Evolutionary conservation across 2,888 invertebrate species (phyloP).

Genomic region (Norana najaformis): DNA sequence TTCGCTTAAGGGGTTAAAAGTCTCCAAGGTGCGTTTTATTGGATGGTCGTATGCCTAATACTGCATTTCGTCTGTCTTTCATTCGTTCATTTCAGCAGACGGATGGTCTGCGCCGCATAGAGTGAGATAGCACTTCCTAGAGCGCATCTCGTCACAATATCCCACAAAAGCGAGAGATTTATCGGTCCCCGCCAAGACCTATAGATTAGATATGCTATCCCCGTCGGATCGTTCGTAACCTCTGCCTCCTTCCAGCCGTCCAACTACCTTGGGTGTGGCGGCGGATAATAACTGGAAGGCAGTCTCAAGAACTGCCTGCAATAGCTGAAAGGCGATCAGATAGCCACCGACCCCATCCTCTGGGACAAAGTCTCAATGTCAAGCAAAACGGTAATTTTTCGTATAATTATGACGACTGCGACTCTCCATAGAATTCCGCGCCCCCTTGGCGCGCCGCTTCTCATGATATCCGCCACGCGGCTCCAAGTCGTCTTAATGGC

Average conservation of each 20-base stretch:
- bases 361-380: neutral
- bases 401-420: constrained; percentile 3
- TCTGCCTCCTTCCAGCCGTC: neutral
- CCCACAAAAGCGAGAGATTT: constrained; percentile 4
- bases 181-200: neutral
- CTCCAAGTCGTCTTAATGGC: neutral
- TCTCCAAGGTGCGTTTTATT: neutral
- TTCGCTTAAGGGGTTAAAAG: neutral
- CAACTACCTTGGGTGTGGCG: neutral
- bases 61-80: constrained; percentile 1
- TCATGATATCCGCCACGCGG: neutral
- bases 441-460: neutral
- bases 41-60: neutral
- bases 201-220: neutral
- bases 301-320: neutral
- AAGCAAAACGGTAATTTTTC: neutral
- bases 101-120: neutral
- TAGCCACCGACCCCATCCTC: neutral
- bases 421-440: neutral
- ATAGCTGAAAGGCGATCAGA: neutral
- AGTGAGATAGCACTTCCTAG: neutral
- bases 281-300: constrained; percentile 1
- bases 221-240: neutral
- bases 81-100: neutral
- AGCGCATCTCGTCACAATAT: constrained; percentile 13